Percentiles rank a stretch among this genome's conserved stretches.
These are phyloP conservation scores for Myotis davidii DNA, from an alignment of 2,113 vertebrate species.

Conservation along the genomic window DNA sequence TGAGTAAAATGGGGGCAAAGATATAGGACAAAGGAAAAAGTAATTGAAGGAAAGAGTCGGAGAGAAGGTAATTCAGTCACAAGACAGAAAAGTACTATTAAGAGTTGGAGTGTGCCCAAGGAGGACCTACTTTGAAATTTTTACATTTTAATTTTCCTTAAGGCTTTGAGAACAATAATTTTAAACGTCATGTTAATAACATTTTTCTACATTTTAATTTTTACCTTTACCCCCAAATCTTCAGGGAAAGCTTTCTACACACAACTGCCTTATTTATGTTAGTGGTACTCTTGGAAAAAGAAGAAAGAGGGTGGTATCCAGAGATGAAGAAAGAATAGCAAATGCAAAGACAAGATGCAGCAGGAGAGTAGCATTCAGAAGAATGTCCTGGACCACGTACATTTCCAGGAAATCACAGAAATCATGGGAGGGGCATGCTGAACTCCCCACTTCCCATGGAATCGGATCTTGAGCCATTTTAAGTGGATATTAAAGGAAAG, in stretches of 20 bases:
- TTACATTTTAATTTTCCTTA: constrained; percentile 14
- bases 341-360: background rate
- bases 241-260: background rate
- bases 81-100: background rate
- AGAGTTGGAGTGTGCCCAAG: background rate
- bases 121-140: background rate
- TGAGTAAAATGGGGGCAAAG: background rate
- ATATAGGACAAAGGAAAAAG: background rate
- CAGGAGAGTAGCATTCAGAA: background rate
- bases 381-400: background rate
- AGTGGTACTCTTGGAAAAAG: background rate
- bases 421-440: background rate
- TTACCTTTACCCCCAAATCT: background rate
- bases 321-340: background rate
- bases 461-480: background rate
- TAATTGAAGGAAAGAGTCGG: background rate
- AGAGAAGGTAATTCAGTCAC: background rate
- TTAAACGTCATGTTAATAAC: background rate
- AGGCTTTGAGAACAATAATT: background rate
- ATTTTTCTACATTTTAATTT: background rate
- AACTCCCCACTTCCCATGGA: background rate
- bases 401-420: background rate
- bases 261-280: background rate
- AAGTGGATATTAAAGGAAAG: background rate
- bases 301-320: background rate